Base-by-base conservation (phyloP, 2,888 invertebrate genomes). In the Cyrtodaria siliqua region DNA sequence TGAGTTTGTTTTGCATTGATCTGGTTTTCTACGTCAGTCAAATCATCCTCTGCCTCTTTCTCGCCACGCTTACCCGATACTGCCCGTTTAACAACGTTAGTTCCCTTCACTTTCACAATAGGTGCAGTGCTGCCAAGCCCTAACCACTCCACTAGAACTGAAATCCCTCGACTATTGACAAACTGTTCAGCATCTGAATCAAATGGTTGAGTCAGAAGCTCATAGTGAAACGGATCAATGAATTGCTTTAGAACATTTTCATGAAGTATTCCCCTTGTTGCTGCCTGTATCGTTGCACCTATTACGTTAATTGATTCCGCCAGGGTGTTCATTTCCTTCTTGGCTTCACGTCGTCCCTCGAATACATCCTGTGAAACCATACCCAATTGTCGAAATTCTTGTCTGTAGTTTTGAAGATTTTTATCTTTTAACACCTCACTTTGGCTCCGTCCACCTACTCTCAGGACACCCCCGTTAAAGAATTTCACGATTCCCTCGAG, bases 401-500 rank as follows among this genome's bases (percentile, higher is more conserved):
- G 78, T 29, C 82, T 49, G 38, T 72, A 78, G 83, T 59, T 78
- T 53, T 79, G 61, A 14, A 82, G 50, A 24, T 72, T 75, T 23
- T 69, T 79, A 0, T 77, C 70, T 38, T 88, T 79, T 42, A 91
- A 79, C 16, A 62, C 27, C 40, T 87, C 86, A 62, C 87, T 89
- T 24, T n/a, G n/a, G n/a, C n/a, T n/a, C n/a, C n/a, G n/a, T n/a
- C n/a, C n/a, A n/a, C n/a, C n/a, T n/a, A n/a, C 89, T 6, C 92
- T 79, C 4, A 91, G 82, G n/a, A 92, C 79, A 2, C 84, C 83
- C 0, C 84, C 82, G n/a, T 79, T 71, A 50, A 83, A 82, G 71
- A 89, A 91, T 59, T 63, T 50, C 14, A 84, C 33, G 18, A 92
- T 87, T 16, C 91, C 92, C 69, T 92, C 92, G n/a, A 93, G 80